Evolutionary conservation across 2,113 vertebrate genomes (phyloP), one percentile per base, ranked within the genome.

Genomic region (Solea senegalensis): DNA sequence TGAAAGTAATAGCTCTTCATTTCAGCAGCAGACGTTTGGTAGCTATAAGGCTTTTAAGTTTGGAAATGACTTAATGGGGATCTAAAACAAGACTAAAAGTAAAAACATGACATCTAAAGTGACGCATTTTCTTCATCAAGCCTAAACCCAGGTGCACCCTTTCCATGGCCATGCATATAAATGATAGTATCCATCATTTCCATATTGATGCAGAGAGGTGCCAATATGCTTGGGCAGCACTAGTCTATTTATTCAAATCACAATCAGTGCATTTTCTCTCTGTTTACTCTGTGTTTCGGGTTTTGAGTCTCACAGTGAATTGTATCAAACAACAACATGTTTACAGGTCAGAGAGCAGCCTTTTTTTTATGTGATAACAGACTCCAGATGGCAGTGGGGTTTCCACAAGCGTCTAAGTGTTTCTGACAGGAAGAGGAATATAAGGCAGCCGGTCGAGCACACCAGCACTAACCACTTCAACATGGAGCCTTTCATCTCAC

Each of bases 401-500:
- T 81, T 85, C 84, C 78, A 89, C 74, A 76, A 65, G 27, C 71
- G 74, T 78, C 75, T 54, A 75, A 83, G 82, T 90, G 76, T 85
- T 82, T 80, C 62, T 86, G 87, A 90, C 83, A 83, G 87, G 74
- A 76, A 73, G 51, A 66, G 80, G 76, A 82, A 84, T 87, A 81
- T 79, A 74, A 72, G 84, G 74, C 69, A 61, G 75, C 70, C 46
- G 54, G 67, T 72, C 27, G 39, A 72, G 70, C 76, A 76, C 79
- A 80, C 65, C 75, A 75, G 70, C 56, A 51, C 76, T 85, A 87
- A 87, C 69, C 58, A 80, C 73, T 84, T 88, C 82, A 87, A 80
- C 85, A 89, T 83, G 56, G 52, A 86, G 74, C 76, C 82, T 88
- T 90, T 89, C 85, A 86, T 88, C 86, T 88, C n/a, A 15, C 65